phyloP scores from a whole-genome alignment of 2,888 invertebrate genomes.

The Fragum whitleyi region DNA sequence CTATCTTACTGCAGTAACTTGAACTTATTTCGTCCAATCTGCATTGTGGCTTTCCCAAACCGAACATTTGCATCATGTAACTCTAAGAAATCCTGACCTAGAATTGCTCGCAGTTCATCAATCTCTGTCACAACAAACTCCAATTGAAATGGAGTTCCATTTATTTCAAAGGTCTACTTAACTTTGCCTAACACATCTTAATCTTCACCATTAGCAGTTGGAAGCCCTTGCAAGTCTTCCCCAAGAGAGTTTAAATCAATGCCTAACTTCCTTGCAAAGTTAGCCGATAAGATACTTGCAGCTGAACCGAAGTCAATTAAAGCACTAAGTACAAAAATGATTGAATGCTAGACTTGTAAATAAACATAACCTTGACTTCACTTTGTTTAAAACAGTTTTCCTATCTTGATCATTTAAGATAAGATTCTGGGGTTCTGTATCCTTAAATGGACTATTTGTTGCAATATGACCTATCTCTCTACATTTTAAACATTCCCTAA shows the following conservation, averaged over 20 bases:
- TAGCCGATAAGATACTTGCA: neutral
- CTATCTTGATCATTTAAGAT: conserved; percentile 28
- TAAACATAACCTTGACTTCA: neutral
- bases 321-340: neutral
- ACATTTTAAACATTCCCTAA: conserved; percentile 35
- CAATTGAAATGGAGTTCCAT: conserved; percentile 24
- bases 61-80: conserved; percentile 43
- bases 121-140: conserved; percentile 49
- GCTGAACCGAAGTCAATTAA: neutral
- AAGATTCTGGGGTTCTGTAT: conserved; percentile 40
- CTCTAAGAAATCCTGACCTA: too few relatives aligned
- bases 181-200: conserved; percentile 18
- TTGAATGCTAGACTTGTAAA: neutral
- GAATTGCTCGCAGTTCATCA: conserved; percentile 29
- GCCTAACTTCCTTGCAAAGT: neutral
- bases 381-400: neutral
- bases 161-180: conserved; percentile 21
- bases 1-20: conserved; percentile 22
- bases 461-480: conserved; percentile 25
- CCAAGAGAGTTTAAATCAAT: conserved; percentile 1
- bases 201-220: conserved; percentile 34
- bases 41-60: conserved; percentile 31
- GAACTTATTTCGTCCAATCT: conserved; percentile 28
- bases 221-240: neutral
- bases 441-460: neutral